Conservation (phyloP, 2,113 vertebrate species). For the Pygathrix nemaeus region DNA sequence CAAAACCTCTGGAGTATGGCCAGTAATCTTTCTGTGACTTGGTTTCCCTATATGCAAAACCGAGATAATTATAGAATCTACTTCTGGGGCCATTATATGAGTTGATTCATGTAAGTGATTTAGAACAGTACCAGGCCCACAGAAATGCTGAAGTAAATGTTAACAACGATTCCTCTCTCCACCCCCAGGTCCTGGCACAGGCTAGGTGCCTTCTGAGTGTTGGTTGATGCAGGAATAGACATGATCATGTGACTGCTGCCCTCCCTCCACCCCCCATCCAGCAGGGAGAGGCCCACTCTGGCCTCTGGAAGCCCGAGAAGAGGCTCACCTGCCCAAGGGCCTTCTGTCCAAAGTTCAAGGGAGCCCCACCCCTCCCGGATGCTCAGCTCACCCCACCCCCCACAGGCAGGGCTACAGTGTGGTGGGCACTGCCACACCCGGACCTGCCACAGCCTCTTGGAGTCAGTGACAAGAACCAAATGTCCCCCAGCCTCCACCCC, state of each 20-base stretch:
- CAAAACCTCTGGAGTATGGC: not conserved
- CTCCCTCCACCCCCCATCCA: not conserved
- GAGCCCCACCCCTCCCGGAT: not conserved
- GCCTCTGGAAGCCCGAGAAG: not conserved
- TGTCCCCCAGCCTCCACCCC: not conserved
- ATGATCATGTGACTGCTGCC: not conserved
- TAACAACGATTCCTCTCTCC: not conserved
- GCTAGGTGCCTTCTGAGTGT: not conserved
- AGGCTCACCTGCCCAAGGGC: constrained; percentile 43
- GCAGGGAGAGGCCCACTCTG: constrained; percentile 32
- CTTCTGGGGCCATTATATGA: not conserved
- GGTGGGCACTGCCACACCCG: not conserved
- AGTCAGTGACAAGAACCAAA: constrained; percentile 62
- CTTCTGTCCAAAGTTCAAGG: constrained; percentile 63
- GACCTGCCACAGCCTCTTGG: not conserved
- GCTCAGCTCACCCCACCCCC: not conserved
- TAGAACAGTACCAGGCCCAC: not conserved
- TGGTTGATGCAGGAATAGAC: not conserved
- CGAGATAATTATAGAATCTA: not conserved
- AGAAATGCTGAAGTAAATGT: not conserved
- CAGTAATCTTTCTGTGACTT: not conserved
- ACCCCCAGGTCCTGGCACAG: not conserved
- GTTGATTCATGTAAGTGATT: not conserved
- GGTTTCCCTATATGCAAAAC: constrained; percentile 8
- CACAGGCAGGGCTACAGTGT: rapidly evolving